Evolutionary conservation across 2,113 vertebrate species (phyloP).

Genomic region (Petromus typicus): DNA sequence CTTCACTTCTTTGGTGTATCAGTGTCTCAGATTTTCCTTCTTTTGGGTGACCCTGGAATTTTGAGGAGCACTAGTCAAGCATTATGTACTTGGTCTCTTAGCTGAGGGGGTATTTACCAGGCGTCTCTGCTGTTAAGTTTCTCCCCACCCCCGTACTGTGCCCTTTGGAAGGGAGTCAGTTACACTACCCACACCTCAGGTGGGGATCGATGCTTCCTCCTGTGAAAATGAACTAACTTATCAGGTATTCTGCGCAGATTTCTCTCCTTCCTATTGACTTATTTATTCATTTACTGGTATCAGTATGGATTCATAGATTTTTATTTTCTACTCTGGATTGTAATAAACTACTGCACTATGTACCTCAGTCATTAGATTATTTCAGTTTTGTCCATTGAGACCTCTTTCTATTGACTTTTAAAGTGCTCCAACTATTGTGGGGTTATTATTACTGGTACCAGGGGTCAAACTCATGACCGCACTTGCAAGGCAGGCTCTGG

Average conservation of each 20-base stretch:
- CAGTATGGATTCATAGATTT: not conserved
- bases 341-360: not conserved
- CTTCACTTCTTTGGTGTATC: not conserved
- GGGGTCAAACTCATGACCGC: too few relatives aligned
- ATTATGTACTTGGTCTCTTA: not conserved
- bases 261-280: not conserved
- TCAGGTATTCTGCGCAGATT: not conserved
- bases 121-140: not conserved
- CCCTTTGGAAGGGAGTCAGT: not conserved
- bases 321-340: not conserved
- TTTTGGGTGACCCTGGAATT: not conserved
- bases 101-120: not conserved
- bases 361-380: not conserved
- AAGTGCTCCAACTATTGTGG: not conserved
- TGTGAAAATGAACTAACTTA: not conserved
- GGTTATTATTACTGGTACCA: too few relatives aligned
- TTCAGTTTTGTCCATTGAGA: not conserved
- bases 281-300: not conserved
- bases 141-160: fast-evolving
- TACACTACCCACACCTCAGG: too few relatives aligned
- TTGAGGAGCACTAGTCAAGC: not conserved
- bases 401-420: not conserved
- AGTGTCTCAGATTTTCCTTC: not conserved
- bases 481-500: too few relatives aligned
- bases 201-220: not conserved